Conservation (phyloP, 2,797 vertebrate species). For the Phyllotis vaccarum region DNA sequence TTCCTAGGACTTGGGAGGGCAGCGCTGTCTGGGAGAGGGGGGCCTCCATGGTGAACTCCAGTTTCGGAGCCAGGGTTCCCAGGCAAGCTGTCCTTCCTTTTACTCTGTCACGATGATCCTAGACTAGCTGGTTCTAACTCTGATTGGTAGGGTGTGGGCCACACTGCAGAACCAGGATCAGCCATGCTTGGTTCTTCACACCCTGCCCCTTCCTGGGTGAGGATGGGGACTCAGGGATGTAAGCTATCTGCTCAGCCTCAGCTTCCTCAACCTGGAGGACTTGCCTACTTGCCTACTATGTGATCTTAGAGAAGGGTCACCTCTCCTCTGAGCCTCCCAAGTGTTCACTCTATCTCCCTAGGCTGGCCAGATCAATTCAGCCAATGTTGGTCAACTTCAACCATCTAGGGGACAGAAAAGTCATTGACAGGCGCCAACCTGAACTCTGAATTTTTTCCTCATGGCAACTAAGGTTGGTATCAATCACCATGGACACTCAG, state of each 20-base stretch:
- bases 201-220: neutral
- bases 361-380: neutral
- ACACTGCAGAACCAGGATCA: neutral
- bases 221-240: neutral
- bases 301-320: neutral
- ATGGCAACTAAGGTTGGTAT: neutral
- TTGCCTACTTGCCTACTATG: neutral
- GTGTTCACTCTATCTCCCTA: neutral
- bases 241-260: neutral
- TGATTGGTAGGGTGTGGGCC: neutral
- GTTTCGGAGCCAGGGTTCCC: neutral
- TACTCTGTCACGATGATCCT: neutral
- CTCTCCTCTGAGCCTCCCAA: neutral
- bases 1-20: neutral
- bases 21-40: neutral
- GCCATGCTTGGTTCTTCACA: neutral
- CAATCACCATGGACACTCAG: neutral
- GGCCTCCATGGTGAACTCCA: neutral
- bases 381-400: neutral
- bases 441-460: neutral
- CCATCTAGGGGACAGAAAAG: neutral
- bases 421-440: rapidly evolving
- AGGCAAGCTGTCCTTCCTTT: neutral
- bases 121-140: neutral
- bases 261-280: neutral